Conservation (phyloP, 2,888 invertebrate genomes). For the Cryptosula pallasiana region DNA sequence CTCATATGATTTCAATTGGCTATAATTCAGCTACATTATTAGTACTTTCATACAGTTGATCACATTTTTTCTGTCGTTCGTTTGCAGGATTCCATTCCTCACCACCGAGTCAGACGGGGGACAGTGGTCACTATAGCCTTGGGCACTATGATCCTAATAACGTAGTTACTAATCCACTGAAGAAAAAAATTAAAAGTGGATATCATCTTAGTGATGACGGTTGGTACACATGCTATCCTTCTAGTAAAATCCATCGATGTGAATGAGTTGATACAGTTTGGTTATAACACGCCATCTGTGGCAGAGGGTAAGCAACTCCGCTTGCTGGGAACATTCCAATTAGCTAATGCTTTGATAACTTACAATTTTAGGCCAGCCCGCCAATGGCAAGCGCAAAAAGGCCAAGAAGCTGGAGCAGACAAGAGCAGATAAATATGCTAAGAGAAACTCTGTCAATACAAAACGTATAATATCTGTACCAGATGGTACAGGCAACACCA, state of each 20-base stretch:
- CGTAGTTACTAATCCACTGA: conserved; percentile 11
- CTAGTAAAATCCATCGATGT: too few species aligned
- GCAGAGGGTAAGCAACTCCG: too few species aligned
- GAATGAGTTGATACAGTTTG: too few species aligned
- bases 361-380: conserved; percentile 4
- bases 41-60: too few species aligned
- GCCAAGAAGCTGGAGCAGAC: background rate
- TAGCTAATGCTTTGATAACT: too few species aligned
- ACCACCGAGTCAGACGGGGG: background rate
- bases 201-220: background rate
- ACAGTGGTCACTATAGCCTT: conserved; percentile 21
- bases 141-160: background rate
- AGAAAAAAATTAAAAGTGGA: background rate
- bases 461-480: background rate
- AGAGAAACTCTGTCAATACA: background rate
- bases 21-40: too few species aligned
- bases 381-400: background rate
- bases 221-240: background rate
- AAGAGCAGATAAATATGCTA: background rate
- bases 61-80: too few species aligned
- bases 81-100: background rate
- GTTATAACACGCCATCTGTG: too few species aligned
- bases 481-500: background rate
- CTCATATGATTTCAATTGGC: too few species aligned
- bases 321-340: too few species aligned